Base-by-base conservation (phyloP, 2,113 vertebrate species). In the Phrynosoma blainvillii region DNA sequence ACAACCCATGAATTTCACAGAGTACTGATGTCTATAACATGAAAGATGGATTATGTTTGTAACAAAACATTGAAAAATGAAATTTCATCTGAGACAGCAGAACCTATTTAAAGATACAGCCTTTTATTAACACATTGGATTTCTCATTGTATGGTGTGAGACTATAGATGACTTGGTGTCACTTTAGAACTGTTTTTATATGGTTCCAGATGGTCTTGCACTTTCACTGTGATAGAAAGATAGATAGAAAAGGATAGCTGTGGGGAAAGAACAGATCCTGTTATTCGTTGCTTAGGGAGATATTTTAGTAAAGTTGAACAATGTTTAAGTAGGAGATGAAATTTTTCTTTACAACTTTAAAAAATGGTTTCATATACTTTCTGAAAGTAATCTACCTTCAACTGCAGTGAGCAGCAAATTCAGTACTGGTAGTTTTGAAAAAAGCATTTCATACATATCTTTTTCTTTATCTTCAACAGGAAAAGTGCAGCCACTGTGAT, bases 381-480 rank as follows among this genome's bases (percentile, higher is more conserved):
- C 12, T 71, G 84, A 65, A 76, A 3, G 3, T 59, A 59, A 0
- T 0, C 10, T 32, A 42, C 71, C 75, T 59, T 86, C 42, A 85
- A 91, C 9, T 42, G 88, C 82, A 88, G 90, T 84, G 85, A 36
- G 56, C 81, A 82, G 79, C 86, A 92, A 90, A 5, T 68, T 73
- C 80, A 84, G 16, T 42, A 62, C 20, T 21, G 30, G 83, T 81
- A 54, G 8, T 71, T 83, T 65, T 71, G 65, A 32, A 0, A 79
- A 90, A 68, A 0, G 11, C 32, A 71, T 79, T 18, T 32, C 21
- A 56, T 54, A 52, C 30, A 12, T 73, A 18, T 36, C 16, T 84
- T 6, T 36, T 23, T 32, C 4, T 5, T 16, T 27, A 14, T 8
- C 30, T 27, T 27, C 68, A 71, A 11, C 27, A 71, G 10, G 6